Evolutionary conservation across 2,888 invertebrate species (phyloP), one percentile per base, ranked within the genome.

Genomic region (Parnassius glacialis): DNA sequence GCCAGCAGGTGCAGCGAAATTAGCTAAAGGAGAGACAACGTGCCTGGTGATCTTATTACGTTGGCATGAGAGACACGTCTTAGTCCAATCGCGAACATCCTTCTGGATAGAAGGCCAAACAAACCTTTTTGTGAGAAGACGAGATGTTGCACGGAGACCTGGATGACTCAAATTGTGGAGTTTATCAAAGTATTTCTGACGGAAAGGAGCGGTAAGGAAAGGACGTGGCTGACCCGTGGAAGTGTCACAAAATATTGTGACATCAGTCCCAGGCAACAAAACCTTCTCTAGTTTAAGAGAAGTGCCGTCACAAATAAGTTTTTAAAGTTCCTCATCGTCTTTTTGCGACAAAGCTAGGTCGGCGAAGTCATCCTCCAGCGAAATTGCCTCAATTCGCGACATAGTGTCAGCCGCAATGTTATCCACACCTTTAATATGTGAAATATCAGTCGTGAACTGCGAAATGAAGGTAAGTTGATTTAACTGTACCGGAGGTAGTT

Each of bases 401-500:
- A 16, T 16, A 16, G 16, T 16, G 16, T 16, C 16, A 16, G 16
- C 16, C 16, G 1, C 16, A 16, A 16, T 16, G 16, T 16, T 16
- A 16, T 16, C 16, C 16, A 16, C 16, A 16, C 16, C 16, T 16
- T 16, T 16, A 16, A 16, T 16, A 16, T 16, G 16, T 16, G 16
- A 16, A 16, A 16, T 16, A 16, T 16, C 16, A 16, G 16, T 16
- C 16, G 16, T 16, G 16, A 16, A 16, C 16, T 52, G 52, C 10
- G 25, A 25, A 25, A 52, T 52, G 52, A 52, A 52, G 52, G 34
- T 34, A 11, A 52, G 52, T 41, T 52, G 52, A 41, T 25, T 52
- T 10, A 52, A n/a, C 52, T 52, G 52, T 25, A 25, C 52, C 34
- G 52, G 52, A 10, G 52, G 52, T 25, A 52, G 52, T 52, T 52